Evolutionary conservation across 2,888 invertebrate species (phyloP).

Genomic region (Rhopalosiphum nymphaeae): DNA sequence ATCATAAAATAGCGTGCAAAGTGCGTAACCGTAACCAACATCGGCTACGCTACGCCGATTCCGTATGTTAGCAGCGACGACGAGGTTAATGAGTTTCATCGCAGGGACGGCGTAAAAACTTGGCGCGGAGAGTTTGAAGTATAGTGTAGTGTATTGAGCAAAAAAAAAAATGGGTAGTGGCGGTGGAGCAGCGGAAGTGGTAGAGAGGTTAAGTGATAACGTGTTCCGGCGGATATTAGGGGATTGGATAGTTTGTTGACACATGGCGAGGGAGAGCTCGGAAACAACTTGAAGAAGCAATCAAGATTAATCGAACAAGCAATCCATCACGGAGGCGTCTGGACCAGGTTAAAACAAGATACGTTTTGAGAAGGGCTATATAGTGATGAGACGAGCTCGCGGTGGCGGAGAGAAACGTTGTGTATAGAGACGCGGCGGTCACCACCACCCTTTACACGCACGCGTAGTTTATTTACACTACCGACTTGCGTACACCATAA

Average conservation of each 20-base stretch:
- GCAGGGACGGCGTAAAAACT: constrained; percentile 41
- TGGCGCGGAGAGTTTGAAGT: constrained; percentile 39
- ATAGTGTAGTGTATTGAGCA: neutral
- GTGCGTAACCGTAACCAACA: neutral
- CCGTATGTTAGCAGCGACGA: neutral
- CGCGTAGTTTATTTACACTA: constrained; percentile 46
- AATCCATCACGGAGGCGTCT: constrained; percentile 68
- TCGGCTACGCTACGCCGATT: neutral
- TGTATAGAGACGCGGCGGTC: constrained; percentile 12
- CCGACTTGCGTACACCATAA: neutral
- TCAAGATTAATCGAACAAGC: constrained; percentile 68
- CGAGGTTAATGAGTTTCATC: constrained; percentile 61
- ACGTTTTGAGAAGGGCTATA: constrained; percentile 61
- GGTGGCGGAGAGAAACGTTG: neutral
- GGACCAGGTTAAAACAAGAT: constrained; percentile 65
- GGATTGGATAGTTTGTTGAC: constrained; percentile 65
- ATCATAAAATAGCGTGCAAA: neutral
- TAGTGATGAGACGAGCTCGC: neutral
- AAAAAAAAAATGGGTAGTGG: constrained; percentile 1
- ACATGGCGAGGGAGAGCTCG: constrained; percentile 54
- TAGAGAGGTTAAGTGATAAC: constrained; percentile 65
- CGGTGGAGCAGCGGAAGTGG: neutral
- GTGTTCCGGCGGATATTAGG: constrained; percentile 65
- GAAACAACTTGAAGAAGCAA: constrained; percentile 67
- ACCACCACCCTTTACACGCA: constrained; percentile 38